phyloP scores from a whole-genome alignment of 2,888 invertebrate species.

The Microplitis deprimator region DNA sequence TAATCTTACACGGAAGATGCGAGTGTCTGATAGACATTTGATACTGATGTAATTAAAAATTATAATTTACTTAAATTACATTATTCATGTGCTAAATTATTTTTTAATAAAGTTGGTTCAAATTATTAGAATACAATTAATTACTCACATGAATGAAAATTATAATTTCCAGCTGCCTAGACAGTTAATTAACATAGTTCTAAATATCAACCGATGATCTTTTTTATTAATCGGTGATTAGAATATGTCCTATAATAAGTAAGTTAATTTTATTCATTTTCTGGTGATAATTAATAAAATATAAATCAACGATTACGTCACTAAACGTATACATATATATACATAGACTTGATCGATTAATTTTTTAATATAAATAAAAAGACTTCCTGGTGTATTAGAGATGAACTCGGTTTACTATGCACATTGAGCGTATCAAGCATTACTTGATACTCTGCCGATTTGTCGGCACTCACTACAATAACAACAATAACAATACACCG shows the following conservation, averaged over 20 bases:
- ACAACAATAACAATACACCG: background rate
- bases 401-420: slow-evolving; percentile 5
- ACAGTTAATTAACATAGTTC: background rate
- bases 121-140: too few species aligned
- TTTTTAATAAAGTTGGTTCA: too few species aligned
- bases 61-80: too few species aligned
- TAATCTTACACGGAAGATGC: background rate
- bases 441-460: slow-evolving; percentile 20
- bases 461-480: slow-evolving; percentile 25
- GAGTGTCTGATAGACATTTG: background rate
- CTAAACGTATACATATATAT: background rate
- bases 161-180: background rate
- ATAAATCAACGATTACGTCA: background rate
- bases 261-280: too few species aligned
- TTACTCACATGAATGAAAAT: background rate
- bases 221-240: background rate
- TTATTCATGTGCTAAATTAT: too few species aligned
- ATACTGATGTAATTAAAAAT: background rate
- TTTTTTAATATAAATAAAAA: slow-evolving; percentile 1
- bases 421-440: background rate
- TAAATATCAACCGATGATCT: background rate
- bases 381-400: slow-evolving; percentile 36
- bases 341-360: slow-evolving; percentile 3
- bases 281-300: background rate
- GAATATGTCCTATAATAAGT: background rate